A percentile compares a stretch with the other conserved stretches of the same genome.
These are phyloP conservation scores for Isoperla grammatica DNA, from an alignment of 2,888 invertebrate species.

Conservation along the genomic window DNA sequence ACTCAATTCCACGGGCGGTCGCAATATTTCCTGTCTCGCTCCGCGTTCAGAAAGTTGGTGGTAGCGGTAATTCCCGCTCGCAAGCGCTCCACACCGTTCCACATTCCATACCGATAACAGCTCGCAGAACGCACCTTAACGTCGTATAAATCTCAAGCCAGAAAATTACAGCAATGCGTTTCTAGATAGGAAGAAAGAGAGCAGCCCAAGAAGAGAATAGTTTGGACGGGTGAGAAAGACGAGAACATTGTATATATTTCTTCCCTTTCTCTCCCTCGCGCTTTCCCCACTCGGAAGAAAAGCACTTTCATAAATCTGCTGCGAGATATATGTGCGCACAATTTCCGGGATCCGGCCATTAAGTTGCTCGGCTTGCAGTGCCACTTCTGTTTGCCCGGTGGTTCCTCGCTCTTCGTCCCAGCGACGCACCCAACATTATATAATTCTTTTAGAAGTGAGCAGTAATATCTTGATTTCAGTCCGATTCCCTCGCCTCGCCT, in stretches of 20 bases:
- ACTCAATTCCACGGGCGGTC: background rate
- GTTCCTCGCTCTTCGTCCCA: constrained; percentile 34
- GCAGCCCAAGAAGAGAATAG: constrained; percentile 25
- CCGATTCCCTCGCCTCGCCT: constrained; percentile 2
- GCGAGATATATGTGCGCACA: constrained; percentile 85
- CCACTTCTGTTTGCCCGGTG: constrained; percentile 25
- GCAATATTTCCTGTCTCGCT: constrained; percentile 9
- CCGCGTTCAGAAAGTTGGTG: constrained; percentile 41
- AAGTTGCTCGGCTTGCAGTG: constrained; percentile 41
- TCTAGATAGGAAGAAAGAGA: constrained; percentile 29
- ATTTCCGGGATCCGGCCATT: constrained; percentile 88
- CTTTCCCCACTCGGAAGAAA: constrained; percentile 51
- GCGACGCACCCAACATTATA: constrained; percentile 14
- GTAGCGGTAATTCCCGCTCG: constrained; percentile 33
- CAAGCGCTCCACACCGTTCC: constrained; percentile 4
- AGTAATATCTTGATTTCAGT: constrained; percentile 24
- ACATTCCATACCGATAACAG: constrained; percentile 30
- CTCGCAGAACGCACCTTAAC: constrained; percentile 28
- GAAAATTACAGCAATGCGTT: constrained; percentile 33
- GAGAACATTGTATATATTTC: constrained; percentile 30
- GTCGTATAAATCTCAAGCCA: constrained; percentile 29
- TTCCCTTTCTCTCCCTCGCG: constrained; percentile 32
- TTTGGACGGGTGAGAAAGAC: constrained; percentile 32
- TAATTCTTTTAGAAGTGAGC: constrained; percentile 25
- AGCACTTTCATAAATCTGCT: constrained; percentile 87